Evolutionary conservation across 37 sponge, comb jelly and placozoan species (phyloP).

Genomic region (Chondrilla cf. caribensis): DNA sequence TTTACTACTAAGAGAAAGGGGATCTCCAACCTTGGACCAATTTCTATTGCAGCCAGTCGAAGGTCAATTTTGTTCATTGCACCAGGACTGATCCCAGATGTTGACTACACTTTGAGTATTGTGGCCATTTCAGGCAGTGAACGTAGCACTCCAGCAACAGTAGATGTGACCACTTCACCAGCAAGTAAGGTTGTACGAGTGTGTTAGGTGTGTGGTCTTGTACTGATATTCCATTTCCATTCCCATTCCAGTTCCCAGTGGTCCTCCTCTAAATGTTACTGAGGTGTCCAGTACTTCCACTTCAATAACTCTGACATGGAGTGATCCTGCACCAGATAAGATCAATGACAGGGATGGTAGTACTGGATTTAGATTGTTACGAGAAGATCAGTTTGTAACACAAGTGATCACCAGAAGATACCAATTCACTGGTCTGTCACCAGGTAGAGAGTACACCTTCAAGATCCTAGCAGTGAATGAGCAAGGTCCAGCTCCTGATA

Average conservation of each 20-base stretch:
- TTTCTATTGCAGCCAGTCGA: too few species aligned
- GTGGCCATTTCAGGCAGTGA: neutral
- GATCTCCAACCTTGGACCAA: neutral
- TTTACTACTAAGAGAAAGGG: neutral
- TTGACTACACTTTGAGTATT: neutral
- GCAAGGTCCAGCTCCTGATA: conserved; percentile 1
- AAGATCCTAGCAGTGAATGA: conserved; percentile 2
- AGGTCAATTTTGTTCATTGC: neutral
- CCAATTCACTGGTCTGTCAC: neutral
- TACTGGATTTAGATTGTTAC: neutral
- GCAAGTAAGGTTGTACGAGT: neutral
- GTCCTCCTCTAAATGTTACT: neutral
- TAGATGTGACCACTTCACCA: neutral
- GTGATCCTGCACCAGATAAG: neutral
- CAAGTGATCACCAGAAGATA: neutral
- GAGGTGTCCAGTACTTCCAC: neutral
- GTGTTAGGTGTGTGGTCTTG: too few species aligned
- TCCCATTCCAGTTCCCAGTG: neutral
- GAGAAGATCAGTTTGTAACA: too few species aligned
- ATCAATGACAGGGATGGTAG: conserved; percentile 22
- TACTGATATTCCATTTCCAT: too few species aligned
- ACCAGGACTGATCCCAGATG: conserved; percentile 8
- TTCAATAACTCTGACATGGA: conserved; percentile 12
- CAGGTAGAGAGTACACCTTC: neutral
- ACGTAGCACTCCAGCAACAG: neutral